These are phyloP conservation scores for Pipistrellus nathusii DNA, from an alignment of 2,797 vertebrate genomes.

Conservation along the genomic window DNA sequence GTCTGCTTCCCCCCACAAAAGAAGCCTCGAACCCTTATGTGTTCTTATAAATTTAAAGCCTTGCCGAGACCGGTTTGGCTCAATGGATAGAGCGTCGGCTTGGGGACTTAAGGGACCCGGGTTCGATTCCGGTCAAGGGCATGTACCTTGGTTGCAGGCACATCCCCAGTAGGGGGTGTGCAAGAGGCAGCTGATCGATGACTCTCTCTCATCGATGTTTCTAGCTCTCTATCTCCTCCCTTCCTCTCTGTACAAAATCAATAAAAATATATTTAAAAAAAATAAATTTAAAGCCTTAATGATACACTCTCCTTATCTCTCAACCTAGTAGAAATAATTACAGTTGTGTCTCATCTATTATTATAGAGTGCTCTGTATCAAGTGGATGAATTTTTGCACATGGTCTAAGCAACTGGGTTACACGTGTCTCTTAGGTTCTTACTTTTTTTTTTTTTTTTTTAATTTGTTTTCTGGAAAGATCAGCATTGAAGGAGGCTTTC, in stretches of 20 bases:
- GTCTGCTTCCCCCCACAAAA: background rate
- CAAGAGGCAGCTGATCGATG: too few relatives aligned
- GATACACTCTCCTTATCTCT: background rate
- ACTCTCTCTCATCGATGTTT: too few relatives aligned
- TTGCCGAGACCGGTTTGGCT: too few relatives aligned
- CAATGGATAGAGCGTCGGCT: too few relatives aligned
- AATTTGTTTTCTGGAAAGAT: slow-evolving; percentile 45
- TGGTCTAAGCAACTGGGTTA: background rate
- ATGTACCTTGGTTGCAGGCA: too few relatives aligned
- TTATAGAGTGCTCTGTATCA: background rate
- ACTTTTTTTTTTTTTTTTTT: background rate
- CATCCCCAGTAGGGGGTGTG: too few relatives aligned
- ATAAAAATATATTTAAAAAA: too few relatives aligned
- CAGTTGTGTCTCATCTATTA: background rate
- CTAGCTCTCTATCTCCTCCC: too few relatives aligned
- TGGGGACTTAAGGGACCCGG: too few relatives aligned
- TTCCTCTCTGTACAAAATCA: too few relatives aligned
- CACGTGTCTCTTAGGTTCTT: background rate
- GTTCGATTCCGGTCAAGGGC: too few relatives aligned
- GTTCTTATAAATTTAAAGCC: background rate
- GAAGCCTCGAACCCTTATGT: background rate
- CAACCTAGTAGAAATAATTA: background rate
- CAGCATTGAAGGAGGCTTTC: background rate
- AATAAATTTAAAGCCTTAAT: too few relatives aligned
- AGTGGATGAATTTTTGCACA: background rate